Base-by-base conservation (phyloP, 2,888 invertebrate species). In the Xestoiulus laeticollis region DNA sequence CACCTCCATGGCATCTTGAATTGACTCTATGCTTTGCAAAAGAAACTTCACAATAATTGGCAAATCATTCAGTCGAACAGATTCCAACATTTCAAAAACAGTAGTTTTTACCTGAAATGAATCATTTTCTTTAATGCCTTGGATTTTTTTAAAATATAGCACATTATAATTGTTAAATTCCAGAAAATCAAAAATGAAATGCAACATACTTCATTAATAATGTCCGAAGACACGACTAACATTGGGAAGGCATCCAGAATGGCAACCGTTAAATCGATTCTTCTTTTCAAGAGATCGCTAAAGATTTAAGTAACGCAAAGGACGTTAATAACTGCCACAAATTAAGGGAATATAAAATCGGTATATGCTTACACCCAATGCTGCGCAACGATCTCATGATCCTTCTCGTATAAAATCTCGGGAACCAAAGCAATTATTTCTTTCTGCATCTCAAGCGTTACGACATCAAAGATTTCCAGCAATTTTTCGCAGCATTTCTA, bases 221-320 rank as follows among this genome's bases (percentile, higher is more conserved):
- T 48, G 12, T 85, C 85, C 5, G 19, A 2, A 12, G 43, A n/a
- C n/a, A 85, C 43, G 22, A 43, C 30, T 30, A 85, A 16, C 33
- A 44, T 85, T 30, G 44, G 85, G 16, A 85, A 30, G n/a, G 85
- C 33, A 85, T 85, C 85, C 43, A 85, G 43, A 19, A 85, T 85
- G 44, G 38, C 85, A 30, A 48, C 30, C 4, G 85, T 85, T 16
- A 85, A 44, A 43, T 85, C 85, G 22, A 30, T 38, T 85, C 19
- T 16, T 48, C 4, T 19, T 14, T 85, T 85, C 3, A 85, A 26
- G 0, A 85, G 43, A 16, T 16, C 85, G n/a, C 85, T 85, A 38
- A 84, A 32, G 5, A 32, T 78, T 30, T 12, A 84, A 84, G n/a
- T n/a, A n/a, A n/a, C n/a, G n/a, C n/a, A n/a, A n/a, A n/a, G n/a